Evolutionary conservation across 2,888 invertebrate genomes (phyloP).

Genomic region (Orthosia gothica): DNA sequence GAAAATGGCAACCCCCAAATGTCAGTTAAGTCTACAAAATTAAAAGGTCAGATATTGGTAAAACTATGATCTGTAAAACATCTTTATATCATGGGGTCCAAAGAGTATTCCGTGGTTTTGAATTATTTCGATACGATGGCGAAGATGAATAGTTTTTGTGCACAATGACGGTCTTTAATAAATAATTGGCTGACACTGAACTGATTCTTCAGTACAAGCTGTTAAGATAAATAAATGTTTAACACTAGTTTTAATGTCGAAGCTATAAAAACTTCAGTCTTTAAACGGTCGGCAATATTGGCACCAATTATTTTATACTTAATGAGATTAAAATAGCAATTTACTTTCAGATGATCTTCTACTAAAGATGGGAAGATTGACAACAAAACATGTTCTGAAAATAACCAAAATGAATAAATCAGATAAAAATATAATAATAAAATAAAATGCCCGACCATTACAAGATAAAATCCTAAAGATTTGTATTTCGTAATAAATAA

Average conservation of each 20-base stretch:
- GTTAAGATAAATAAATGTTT: too few species aligned
- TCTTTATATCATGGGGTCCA: too few species aligned
- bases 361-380: background rate
- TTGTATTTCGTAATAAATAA: slow-evolving; percentile 35
- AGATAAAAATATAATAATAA: slow-evolving; percentile 1
- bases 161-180: too few species aligned
- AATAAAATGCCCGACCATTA: slow-evolving; percentile 6
- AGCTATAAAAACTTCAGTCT: background rate
- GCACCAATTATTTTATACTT: background rate
- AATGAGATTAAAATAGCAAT: background rate
- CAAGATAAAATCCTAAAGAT: slow-evolving; percentile 16
- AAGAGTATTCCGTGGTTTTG: too few species aligned
- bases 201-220: too few species aligned
- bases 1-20: too few species aligned
- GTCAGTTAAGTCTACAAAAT: too few species aligned
- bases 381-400: too few species aligned
- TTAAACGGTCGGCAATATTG: background rate
- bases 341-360: background rate
- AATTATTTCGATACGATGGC: background rate
- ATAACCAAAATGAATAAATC: too few species aligned
- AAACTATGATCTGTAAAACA: too few species aligned
- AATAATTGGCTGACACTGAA: too few species aligned
- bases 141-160: background rate
- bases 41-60: too few species aligned
- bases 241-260: background rate